Evolutionary conservation across 2,888 invertebrate genomes (phyloP).

Genomic region (Xestia rhomboidea): DNA sequence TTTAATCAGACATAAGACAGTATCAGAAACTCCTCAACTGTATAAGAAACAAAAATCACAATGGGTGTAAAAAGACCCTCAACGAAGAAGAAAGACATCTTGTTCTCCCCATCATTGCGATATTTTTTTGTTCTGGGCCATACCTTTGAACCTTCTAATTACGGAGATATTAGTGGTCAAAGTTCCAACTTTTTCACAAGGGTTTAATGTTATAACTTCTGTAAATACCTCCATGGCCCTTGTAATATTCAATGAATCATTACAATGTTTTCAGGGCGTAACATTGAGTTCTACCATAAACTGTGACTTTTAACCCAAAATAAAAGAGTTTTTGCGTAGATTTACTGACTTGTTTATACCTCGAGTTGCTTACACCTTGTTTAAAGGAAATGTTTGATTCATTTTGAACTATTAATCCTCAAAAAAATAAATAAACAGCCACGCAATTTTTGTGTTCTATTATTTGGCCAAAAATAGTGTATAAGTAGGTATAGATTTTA

Average conservation of each 20-base stretch:
- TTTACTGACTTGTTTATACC: too few relatives aligned
- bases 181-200: background rate
- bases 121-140: background rate
- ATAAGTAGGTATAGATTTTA: too few relatives aligned
- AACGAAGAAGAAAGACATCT: background rate
- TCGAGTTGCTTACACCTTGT: too few relatives aligned
- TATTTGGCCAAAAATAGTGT: too few relatives aligned
- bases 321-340: too few relatives aligned
- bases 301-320: too few relatives aligned
- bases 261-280: background rate
- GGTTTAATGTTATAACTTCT: too few relatives aligned
- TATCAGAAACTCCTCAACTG: background rate
- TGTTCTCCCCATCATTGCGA: background rate
- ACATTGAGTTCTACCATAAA: background rate
- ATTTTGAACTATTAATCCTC: background rate
- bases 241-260: background rate
- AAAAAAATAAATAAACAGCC: background rate
- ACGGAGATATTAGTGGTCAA: background rate
- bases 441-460: background rate
- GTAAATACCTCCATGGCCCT: too few relatives aligned
- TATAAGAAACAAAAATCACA: background rate
- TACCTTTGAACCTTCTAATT: background rate
- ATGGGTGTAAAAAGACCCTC: background rate
- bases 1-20: background rate
- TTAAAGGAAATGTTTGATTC: background rate